Evolutionary conservation across 2,888 invertebrate species (phyloP), one percentile per base, ranked within the genome.

Genomic region (Parnassius mnemosyne): DNA sequence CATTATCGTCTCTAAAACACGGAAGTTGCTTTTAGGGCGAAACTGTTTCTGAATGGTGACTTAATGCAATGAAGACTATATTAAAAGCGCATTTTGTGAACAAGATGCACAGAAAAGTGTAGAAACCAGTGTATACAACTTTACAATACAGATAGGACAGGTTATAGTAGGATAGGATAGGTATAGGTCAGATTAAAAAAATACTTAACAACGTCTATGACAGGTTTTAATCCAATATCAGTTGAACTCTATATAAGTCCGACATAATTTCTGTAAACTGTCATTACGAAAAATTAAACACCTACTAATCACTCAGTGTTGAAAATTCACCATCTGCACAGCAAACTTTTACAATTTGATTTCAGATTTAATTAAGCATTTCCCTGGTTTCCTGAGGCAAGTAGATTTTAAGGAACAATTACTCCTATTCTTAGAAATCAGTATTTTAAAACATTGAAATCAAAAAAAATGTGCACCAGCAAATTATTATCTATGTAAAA

Each of bases 141-240:
- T 34, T 34, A 34, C 25, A 25, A 25, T 25, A 25, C 34, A 34
- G 34, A 34, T 34, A 34, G 5, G 34, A 34, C 34, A 7, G 34
- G 34, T 16, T 16, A 16, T 16, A 16, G 16, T 16, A 16, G 16
- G 16, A 16, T 16, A 16, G 16, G 16, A 16, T 16, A 16, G 51
- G 63, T 46, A 53, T 34, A 52, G 63, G 63, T 56, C 43, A n/a
- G 42, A 63, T 52, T 49, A 60, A 63, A 63, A 63, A 60, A 63
- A 63, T 63, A 63, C 47, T 60, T 67, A 69, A 70, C 67, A 72
- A 73, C 65, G 68, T 72, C 72, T 72, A 72, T 71, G 73, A 73
- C 73, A 72, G 68, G 66, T 65, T 89, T 90, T 89, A 88, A 89
- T 90, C 80, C 87, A 86, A 81, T 85, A 87, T 85, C 86, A 83